These are phyloP conservation scores for Bufotes viridis DNA, from an alignment of 2,797 vertebrate species.

Conservation along the genomic window DNA sequence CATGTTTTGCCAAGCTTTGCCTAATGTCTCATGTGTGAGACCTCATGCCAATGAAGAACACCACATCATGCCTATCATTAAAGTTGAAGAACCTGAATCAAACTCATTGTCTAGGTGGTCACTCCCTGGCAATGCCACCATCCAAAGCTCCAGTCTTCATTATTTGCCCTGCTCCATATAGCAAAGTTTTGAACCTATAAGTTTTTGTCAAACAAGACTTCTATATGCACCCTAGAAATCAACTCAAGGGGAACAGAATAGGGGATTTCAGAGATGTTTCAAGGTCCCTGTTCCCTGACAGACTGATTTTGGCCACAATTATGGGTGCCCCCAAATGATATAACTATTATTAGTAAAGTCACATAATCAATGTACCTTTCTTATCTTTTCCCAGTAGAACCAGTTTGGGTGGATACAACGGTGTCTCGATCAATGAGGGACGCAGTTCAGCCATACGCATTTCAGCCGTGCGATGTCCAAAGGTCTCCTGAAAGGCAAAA, in stretches of 20 bases:
- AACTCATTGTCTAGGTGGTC: too few relatives aligned
- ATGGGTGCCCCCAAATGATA: neutral
- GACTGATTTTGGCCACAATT: neutral
- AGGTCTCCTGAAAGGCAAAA: constrained; percentile 85
- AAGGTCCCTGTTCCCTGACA: neutral
- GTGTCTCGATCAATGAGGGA: constrained; percentile 94
- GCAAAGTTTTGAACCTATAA: too few relatives aligned
- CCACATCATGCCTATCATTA: too few relatives aligned
- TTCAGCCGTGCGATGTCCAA: constrained; percentile 94
- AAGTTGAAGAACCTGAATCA: too few relatives aligned
- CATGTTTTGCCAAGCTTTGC: too few relatives aligned
- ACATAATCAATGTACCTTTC: constrained; percentile 83
- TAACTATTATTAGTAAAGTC: neutral
- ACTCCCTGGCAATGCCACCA: too few relatives aligned
- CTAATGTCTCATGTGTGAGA: too few relatives aligned
- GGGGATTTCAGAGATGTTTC: neutral
- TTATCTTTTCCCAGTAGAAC: constrained; percentile 97
- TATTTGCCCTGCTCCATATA: neutral
- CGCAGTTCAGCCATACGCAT: constrained; percentile 98
- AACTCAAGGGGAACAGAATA: too few relatives aligned
- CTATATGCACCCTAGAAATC: too few relatives aligned
- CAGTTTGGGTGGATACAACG: constrained; percentile 98
- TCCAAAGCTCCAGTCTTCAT: neutral
- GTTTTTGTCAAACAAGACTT: too few relatives aligned
- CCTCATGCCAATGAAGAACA: too few relatives aligned